Base-by-base conservation (phyloP, 1,140 invertebrate genomes). In the Medauroidea extradentata region DNA sequence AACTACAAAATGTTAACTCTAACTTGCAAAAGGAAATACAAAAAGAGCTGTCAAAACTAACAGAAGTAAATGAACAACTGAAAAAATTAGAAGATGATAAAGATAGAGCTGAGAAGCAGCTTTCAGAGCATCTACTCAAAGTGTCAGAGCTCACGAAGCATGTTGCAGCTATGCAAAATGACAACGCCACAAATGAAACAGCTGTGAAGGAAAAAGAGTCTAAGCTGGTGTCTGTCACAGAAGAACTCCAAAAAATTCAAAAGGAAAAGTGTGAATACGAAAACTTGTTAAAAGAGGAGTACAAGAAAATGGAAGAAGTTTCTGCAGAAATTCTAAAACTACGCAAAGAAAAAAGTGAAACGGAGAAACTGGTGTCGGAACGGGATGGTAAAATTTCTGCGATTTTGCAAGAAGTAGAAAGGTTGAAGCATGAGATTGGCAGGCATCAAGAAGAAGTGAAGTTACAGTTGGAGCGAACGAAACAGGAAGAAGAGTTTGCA, bases 121-220 rank as follows among this genome's bases (percentile, higher is more conserved):
- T 76, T 60, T 73, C 73, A 24, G 67, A 74, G 52, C 25, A 74
- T 13, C 54, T 58, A 9, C 59, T 58, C 9, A 75, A 74, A 50
- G 73, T 67, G 63, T 62, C 53, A 14, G 65, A 74, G 55, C 57
- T 59, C 1, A 58, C 53, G 3, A 66, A 67, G 62, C 69, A 70
- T 38, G 14, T 50, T 21, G 19, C 27, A 5, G 23, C 24, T 42
- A 11, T 56, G 4, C 18, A 43, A 25, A 21, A 43, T 9, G 53
- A 56, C 8, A 56, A 56, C 14, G 7, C 13, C 21, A 5, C 42
- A 21, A 23, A 23, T 25, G 38, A 56, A 21, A 43, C 42, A 13
- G 25, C 19, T 8, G 46, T 14, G 23, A 44, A 14, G 14, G 19
- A 25, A 25, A n/a, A 56, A 42, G 9, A 7, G 13, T 23, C 42